Conservation (phyloP, 2,797 vertebrate genomes). For the Chrysocyon brachyurus region DNA sequence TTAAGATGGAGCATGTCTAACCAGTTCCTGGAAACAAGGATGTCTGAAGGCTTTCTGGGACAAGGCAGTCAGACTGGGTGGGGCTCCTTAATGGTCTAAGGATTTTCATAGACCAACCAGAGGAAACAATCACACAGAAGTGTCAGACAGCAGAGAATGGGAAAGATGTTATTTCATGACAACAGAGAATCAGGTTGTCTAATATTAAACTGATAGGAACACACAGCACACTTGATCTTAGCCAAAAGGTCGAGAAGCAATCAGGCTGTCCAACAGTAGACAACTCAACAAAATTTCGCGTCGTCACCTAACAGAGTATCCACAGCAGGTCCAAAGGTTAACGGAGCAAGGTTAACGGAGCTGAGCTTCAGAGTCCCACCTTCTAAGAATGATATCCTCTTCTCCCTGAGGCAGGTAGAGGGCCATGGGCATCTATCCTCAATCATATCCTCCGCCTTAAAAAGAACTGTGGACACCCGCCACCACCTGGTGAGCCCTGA, state of each 20-base stretch:
- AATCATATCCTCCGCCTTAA: neutral
- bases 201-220: neutral
- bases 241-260: neutral
- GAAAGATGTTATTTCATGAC: neutral
- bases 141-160: neutral
- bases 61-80: neutral
- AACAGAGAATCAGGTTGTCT: neutral
- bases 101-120: neutral
- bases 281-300: no score
- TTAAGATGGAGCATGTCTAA: neutral
- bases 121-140: neutral
- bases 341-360: neutral
- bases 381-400: neutral
- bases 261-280: neutral
- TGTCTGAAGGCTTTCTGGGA: neutral
- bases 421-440: neutral
- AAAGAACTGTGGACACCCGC: neutral
- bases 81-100: neutral
- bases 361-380: neutral
- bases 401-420: neutral
- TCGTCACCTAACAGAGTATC: neutral
- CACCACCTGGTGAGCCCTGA: neutral
- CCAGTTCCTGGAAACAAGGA: neutral
- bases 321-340: neutral
- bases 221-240: neutral